Evolutionary conservation across 2,888 invertebrate species (phyloP), one percentile per base, ranked within the genome.

Genomic region (Limenitis camilla): DNA sequence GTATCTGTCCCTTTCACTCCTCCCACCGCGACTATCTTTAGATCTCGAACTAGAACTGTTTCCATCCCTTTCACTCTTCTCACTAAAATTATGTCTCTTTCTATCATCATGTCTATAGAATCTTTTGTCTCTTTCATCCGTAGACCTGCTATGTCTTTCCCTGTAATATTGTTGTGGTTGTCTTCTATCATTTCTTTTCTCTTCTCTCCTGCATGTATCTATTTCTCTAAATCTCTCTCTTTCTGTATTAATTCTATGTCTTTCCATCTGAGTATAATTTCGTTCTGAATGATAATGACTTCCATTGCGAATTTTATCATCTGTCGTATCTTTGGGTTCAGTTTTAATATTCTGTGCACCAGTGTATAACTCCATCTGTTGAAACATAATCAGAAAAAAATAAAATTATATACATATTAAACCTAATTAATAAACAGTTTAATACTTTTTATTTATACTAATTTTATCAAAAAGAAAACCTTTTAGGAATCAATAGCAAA

Each of bases 281-380:
- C 42, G 11, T 30, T 10, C 11, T 5, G 11, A 11, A 35, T 8
- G 10, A 9, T 10, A 5, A 9, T 29, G 29, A 11, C 36, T 10
- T 4, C 6, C 9, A 8, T 30, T n/a, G 11, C 6, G 10, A 36
- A 10, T 41, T 30, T 46, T n/a, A 35, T 6, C 29, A 5, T n/a
- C 7, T 31, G 19, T 10, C 27, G 50, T 42, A 29, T 9, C 10
- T 31, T 52, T 38, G 5, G 27, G 4, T 35, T 45, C 40, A 19
- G 10, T 8, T 11, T 19, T 19, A 19, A 19, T 19, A 19, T 19
- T 19, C 19, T 35, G 41, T 40, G 43, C 27, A 44, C 50, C 56
- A 5, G 30, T 41, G 6, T 49, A 55, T 35, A 71, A 43, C 41
- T 77, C 78, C 78, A 78, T 79, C 78, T 78, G 40, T 42, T 42